phyloP scores from a whole-genome alignment of 2,888 invertebrate species.

The Acronicta aceris region DNA sequence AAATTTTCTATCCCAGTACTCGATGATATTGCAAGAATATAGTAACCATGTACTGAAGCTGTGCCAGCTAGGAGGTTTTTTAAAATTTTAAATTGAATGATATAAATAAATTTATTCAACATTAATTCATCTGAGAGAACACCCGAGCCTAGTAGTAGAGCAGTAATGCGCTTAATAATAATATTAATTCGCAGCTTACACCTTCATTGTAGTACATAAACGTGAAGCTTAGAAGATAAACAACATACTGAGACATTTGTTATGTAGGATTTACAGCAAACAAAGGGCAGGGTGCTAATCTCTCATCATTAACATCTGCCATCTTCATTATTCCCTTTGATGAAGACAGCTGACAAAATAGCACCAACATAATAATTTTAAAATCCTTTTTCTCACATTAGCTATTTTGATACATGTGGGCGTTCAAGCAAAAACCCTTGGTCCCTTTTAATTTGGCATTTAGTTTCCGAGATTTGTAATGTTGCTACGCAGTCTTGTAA shows the following conservation, averaged over 20 bases:
- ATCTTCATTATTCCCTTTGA: slow-evolving; percentile 34
- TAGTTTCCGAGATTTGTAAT: no score
- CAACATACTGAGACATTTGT: slow-evolving; percentile 9
- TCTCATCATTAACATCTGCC: slow-evolving; percentile 25
- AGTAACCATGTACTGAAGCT: no score
- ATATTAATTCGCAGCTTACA: not conserved
- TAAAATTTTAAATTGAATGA: no score
- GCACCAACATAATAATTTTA: not conserved
- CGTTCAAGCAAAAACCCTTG: no score
- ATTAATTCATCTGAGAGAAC: no score
- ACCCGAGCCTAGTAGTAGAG: not conserved
- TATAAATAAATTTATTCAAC: no score
- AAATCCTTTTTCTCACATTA: not conserved
- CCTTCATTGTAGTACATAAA: not conserved
- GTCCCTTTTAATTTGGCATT: no score
- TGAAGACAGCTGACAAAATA: slow-evolving; percentile 21
- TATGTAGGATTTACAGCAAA: slow-evolving; percentile 10
- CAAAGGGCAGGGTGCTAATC: slow-evolving; percentile 31
- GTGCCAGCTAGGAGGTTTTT: no score
- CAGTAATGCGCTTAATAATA: not conserved
- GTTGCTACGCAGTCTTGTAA: no score
- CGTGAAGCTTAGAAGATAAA: slow-evolving; percentile 17
- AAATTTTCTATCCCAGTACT: no score
- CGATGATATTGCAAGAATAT: no score
- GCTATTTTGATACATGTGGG: no score